phyloP scores from a whole-genome alignment of 1,140 invertebrate species.

The Zaprionus tsacasi region DNA sequence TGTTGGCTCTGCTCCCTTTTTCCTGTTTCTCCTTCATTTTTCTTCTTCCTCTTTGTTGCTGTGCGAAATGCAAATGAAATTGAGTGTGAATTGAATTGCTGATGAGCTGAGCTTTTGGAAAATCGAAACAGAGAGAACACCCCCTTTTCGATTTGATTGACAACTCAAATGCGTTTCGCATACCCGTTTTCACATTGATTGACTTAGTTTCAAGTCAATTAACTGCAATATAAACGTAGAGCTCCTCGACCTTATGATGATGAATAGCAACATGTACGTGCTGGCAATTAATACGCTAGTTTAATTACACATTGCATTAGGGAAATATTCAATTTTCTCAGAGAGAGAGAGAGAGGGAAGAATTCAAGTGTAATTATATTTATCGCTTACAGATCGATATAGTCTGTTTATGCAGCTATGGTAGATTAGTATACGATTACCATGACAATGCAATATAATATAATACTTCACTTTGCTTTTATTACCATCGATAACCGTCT shows the following conservation, averaged over 20 bases:
- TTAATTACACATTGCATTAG: not conserved
- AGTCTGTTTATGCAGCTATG: not conserved
- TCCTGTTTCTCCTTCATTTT: not conserved
- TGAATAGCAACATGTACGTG: not conserved
- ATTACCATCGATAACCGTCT: not conserved
- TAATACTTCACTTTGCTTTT: not conserved
- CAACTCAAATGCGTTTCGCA: not conserved
- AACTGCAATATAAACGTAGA: not conserved
- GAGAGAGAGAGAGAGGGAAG: too few relatives aligned
- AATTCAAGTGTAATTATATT: not conserved
- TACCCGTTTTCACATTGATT: slow-evolving; percentile 3
- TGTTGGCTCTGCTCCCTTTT: not conserved
- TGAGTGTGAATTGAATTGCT: slow-evolving; percentile 46
- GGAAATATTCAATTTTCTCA: not conserved
- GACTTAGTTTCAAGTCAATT: slow-evolving; percentile 1
- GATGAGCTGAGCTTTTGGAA: slow-evolving; percentile 19
- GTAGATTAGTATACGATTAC: not conserved
- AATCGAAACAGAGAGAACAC: not conserved
- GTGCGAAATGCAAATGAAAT: slow-evolving; percentile 37
- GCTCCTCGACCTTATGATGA: not conserved
- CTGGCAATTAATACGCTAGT: not conserved
- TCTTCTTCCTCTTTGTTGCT: not conserved
- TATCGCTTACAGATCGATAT: too few relatives aligned
- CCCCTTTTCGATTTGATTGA: not conserved
- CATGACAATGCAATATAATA: not conserved